Base-by-base conservation (phyloP, 2,113 vertebrate genomes). In the Dryoscopus gambensis region DNA sequence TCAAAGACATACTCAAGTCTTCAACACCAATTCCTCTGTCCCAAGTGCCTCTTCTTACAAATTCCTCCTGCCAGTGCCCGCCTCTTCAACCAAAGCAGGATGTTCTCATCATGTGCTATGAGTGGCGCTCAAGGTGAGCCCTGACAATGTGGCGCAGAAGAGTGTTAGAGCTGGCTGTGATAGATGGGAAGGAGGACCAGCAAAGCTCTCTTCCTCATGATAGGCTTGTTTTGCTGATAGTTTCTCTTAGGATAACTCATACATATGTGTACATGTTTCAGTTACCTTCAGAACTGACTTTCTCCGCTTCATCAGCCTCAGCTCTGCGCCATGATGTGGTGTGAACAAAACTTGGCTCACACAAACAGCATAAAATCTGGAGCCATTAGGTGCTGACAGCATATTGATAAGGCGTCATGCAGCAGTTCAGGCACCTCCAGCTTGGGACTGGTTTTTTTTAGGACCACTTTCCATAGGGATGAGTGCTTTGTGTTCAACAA, bases 71-170 rank as follows among this genome's bases (percentile, higher is more conserved):
- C 93, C 98, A 98, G 84, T 99, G 98, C 75, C 98, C 98, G 0
- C 97, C 98, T 63, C 98, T 98, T 87, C 97, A 98, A 2, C 98
- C 97, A 2, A 98, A 98, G 79, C 98, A 99, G 67, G 98, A 98
- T 9, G 98, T 98, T 35, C 98, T 98, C 68, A 98, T 99, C 90
- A 98, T 98, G 98, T 98, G 98, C 81, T 98, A 98, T 4, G 98
- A 98, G 65, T 97, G 98, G 98, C 98, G 96, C 20, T 98, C 98
- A 28, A 97, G 98, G 98, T 98, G 94, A 93, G 97, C 80, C 11
- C 4, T 16, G 25, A 25, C 0, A 0, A 22, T 4, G 17, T 2
- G 28, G 19, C 79, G 35, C 13, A 56, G 64, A 17, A 7, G 50
- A 63, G 52, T 10, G 9, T 40, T 47, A 2, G 2, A 64, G 31